Evolutionary conservation across 1,140 invertebrate species (phyloP).

Genomic region (Pogonomyrmex californicus): DNA sequence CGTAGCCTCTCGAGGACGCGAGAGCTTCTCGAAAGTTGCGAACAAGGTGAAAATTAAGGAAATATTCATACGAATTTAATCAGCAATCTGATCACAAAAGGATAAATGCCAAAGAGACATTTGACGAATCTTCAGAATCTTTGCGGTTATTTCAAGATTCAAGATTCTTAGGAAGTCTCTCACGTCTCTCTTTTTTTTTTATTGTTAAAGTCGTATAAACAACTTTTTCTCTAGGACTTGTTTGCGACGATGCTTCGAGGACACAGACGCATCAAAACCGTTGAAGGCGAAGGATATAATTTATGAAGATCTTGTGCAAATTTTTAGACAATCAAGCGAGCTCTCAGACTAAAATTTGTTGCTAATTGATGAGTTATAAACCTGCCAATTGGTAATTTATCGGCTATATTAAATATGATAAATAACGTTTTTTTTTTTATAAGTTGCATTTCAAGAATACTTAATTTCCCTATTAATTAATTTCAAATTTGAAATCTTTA

Average conservation of each 20-base stretch:
- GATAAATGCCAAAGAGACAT: neutral
- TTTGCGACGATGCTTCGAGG: conserved; percentile 1
- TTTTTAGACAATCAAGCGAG: conserved; percentile 7
- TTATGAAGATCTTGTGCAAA: neutral
- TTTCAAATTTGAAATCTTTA: neutral
- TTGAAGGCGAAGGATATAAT: conserved; percentile 29
- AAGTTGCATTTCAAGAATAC: neutral
- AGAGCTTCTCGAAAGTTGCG: conserved; percentile 1
- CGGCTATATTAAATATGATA: neutral
- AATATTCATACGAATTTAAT: conserved; percentile 1
- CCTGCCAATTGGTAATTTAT: neutral
- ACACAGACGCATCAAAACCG: neutral
- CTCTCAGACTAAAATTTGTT: neutral
- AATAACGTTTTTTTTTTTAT: neutral
- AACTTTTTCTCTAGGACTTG: neutral
- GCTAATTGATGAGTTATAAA: conserved; percentile 5
- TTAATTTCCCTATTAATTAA: neutral
- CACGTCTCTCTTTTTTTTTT: conserved; percentile 24
- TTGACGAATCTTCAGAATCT: neutral
- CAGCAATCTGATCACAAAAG: neutral
- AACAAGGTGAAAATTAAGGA: conserved; percentile 10
- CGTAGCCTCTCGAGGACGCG: conserved; percentile 7
- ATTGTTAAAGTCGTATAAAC: neutral
- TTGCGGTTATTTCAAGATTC: neutral
- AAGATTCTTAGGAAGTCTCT: neutral